phyloP scores from a whole-genome alignment of 2,797 vertebrate genomes.

The Lycodopsis pacificus region DNA sequence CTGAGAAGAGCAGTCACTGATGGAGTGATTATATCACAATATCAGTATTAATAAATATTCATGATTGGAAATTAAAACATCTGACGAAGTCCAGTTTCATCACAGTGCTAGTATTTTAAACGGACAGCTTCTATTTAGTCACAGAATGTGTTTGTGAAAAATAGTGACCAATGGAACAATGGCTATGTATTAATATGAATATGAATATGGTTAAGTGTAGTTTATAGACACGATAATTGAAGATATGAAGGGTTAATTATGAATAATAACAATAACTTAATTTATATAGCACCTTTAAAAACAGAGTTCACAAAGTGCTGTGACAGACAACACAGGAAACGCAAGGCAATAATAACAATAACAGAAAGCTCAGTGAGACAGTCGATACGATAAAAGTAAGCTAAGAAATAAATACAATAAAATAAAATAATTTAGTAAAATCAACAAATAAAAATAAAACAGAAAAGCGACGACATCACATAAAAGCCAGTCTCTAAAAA shows the following conservation, averaged over 20 bases:
- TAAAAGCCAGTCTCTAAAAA: too few species aligned
- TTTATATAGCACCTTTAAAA: too few species aligned
- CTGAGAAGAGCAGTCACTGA: slow-evolving; percentile 45
- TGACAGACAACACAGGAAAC: too few species aligned
- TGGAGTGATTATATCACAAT: slow-evolving; percentile 38
- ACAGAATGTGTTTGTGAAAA: background rate
- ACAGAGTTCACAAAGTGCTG: too few species aligned
- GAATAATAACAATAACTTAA: too few species aligned
- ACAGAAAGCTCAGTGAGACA: too few species aligned
- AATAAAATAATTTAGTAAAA: too few species aligned
- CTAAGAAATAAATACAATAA: too few species aligned
- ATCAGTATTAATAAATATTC: slow-evolving; percentile 31
- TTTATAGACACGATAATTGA: background rate
- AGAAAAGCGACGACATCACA: too few species aligned
- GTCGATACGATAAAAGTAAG: too few species aligned
- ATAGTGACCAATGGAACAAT: background rate
- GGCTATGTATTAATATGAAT: background rate
- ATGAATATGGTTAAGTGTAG: background rate
- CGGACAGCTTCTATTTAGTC: background rate
- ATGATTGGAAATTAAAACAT: slow-evolving; percentile 12
- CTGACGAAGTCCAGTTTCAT: slow-evolving; percentile 22
- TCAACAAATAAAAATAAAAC: too few species aligned
- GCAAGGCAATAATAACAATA: too few species aligned
- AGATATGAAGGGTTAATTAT: background rate
- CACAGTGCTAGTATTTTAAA: background rate